Conservation (phyloP, 2,888 invertebrate genomes). For the Spisula solida region DNA sequence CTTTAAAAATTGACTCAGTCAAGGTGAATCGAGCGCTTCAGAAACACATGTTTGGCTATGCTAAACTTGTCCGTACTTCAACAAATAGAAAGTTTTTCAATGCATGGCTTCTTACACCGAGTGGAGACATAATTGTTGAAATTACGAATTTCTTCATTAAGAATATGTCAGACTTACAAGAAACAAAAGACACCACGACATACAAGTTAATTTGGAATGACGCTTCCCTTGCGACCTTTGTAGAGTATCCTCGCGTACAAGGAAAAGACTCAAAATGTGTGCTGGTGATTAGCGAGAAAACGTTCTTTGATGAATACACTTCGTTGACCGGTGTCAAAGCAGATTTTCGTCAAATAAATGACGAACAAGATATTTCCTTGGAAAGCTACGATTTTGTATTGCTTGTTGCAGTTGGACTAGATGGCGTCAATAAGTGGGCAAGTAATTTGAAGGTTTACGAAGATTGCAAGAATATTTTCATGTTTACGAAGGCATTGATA, state of each 20-base stretch:
- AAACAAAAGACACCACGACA: not conserved
- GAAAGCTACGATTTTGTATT: not conserved
- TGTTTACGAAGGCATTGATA: not conserved
- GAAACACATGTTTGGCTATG: slow-evolving; percentile 69
- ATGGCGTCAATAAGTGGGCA: not conserved
- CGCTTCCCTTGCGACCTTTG: not conserved
- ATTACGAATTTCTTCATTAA: not conserved
- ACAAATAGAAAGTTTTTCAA: slow-evolving; percentile 61
- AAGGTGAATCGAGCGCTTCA: slow-evolving; percentile 52
- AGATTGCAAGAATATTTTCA: not conserved
- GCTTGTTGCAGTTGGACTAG: not conserved
- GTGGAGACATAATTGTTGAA: slow-evolving; percentile 70
- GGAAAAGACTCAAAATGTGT: not conserved
- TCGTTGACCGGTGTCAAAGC: not conserved
- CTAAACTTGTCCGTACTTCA: slow-evolving; percentile 58
- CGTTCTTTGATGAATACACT: not conserved
- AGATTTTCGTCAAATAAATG: not conserved
- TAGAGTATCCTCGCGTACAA: not conserved
- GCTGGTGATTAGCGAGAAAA: not conserved
- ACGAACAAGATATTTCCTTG: not conserved
- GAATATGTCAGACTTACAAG: not conserved
- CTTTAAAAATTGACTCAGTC: slow-evolving; percentile 55
- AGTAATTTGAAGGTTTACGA: not conserved
- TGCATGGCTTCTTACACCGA: slow-evolving; percentile 62
- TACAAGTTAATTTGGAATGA: slow-evolving; percentile 14